phyloP scores from a whole-genome alignment of 2,113 vertebrate species.

The Thomomys bottae region DNA sequence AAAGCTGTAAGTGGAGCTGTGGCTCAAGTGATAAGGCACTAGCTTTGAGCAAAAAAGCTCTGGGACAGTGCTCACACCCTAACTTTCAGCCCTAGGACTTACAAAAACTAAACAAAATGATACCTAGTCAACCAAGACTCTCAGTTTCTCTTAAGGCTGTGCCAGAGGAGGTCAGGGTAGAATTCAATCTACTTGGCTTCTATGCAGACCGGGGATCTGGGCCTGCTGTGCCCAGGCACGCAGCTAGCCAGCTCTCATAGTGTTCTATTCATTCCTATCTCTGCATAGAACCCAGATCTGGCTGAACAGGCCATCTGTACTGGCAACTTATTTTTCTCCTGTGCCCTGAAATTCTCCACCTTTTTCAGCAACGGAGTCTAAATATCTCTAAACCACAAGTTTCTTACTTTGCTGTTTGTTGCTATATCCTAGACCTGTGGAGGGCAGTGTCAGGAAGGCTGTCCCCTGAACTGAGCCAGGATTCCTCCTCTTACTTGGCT shows the following conservation, averaged over 20 bases:
- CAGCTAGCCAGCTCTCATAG: background rate
- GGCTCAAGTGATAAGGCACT: too few species aligned
- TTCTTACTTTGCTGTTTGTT: background rate
- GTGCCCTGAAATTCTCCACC: background rate
- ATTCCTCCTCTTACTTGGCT: background rate
- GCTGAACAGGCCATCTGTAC: accelerated
- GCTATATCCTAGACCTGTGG: background rate
- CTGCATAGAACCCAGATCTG: background rate
- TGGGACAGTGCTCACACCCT: too few species aligned
- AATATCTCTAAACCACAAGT: background rate
- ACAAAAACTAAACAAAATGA: too few species aligned
- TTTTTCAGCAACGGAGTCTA: background rate
- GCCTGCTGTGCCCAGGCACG: background rate
- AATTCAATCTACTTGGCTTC: background rate
- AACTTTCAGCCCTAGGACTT: too few species aligned
- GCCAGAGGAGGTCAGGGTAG: background rate
- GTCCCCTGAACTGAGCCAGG: too few species aligned
- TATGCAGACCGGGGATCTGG: background rate
- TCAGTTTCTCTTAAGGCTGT: background rate
- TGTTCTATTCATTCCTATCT: background rate
- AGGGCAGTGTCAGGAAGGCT: background rate
- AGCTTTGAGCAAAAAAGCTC: too few species aligned
- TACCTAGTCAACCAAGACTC: background rate
- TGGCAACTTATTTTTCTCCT: background rate
- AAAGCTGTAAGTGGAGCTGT: too few species aligned